Conservation (phyloP, 2,888 invertebrate genomes). For the Brenthis ino region DNA sequence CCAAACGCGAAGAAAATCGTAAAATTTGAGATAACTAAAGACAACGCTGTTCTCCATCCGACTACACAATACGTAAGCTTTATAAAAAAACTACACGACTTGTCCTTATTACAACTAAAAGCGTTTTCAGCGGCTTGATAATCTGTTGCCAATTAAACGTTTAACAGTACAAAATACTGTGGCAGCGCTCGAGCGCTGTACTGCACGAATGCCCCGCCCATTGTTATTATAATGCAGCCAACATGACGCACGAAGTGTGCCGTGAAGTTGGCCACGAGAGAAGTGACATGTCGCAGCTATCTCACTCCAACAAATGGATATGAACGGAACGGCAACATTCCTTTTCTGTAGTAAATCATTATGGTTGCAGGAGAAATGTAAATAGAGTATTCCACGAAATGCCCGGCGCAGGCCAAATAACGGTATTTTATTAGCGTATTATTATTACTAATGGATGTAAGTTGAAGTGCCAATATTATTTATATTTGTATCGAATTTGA, state of each 20-base stretch:
- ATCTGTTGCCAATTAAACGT: not conserved
- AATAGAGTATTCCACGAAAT: conserved; percentile 13
- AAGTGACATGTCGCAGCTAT: conserved; percentile 42
- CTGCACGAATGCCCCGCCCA: conserved; percentile 56
- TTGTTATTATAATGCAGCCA: conserved; percentile 81
- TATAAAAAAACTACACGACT: conserved; percentile 76
- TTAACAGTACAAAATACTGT: conserved; percentile 23
- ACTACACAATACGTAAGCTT: conserved; percentile 70
- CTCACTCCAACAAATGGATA: conserved; percentile 47
- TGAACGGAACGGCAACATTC: conserved; percentile 47
- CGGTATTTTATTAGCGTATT: not conserved
- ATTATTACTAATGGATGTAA: too few relatives aligned
- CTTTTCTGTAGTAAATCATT: conserved; percentile 32
- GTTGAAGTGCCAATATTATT: too few relatives aligned
- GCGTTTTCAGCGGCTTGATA: conserved; percentile 50
- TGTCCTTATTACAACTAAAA: conserved; percentile 39
- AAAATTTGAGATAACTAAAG: conserved; percentile 27
- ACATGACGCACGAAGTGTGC: conserved; percentile 69
- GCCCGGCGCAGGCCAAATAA: not conserved
- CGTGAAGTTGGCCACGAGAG: conserved; percentile 60
- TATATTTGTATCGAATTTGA: too few relatives aligned
- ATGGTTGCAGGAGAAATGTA: conserved; percentile 19
- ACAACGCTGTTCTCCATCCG: conserved; percentile 57
- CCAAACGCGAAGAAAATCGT: conserved; percentile 4
- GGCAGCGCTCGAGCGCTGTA: conserved; percentile 58